Evolutionary conservation across 2,797 vertebrate genomes (phyloP), one percentile per base, ranked within the genome.

Genomic region (Odontamblyopus rebecca): DNA sequence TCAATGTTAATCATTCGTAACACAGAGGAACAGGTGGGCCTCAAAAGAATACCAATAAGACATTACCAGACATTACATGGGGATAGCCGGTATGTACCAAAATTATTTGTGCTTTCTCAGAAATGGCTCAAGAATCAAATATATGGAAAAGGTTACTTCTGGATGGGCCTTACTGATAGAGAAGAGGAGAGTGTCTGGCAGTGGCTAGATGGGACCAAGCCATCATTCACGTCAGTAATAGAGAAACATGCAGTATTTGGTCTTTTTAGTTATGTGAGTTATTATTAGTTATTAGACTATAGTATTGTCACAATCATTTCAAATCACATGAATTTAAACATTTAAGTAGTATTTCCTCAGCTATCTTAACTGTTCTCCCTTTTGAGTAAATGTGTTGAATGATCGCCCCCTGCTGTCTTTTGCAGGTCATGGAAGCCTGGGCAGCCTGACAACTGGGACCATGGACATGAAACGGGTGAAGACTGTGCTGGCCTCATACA

Each of bases 401-500:
- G 70, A 82, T 74, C 65, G 78, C 86, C 86, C 84, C 81, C 88
- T 91, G 77, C 91, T 94, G 93, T 80, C 76, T 71, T 6, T 89
- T 82, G 83, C 93, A 99, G 97, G 70, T 97, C 96, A 73, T 99
- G 97, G 97, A 98, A 95, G 85, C 72, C 86, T 0, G 97, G 97
- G 26, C 97, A 98, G 82, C 97, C 97, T 65, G 97, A 99, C 92
- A 95, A 98, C 92, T 98, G 96, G 97, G 87, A 85, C 70, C 94
- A 95, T 0, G 92, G 91, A 11, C 94, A 96, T 0, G 95, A 93
- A 70, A 83, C 76, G 2, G 96, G 95, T 76, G 96, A 98, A 89
- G 94, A 98, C 83, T 99, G 97, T 0, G 97, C 95, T 0, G 96
- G 96, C 2, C 77, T 99, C 81, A 93, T 96, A 89, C 92, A 94